Evolutionary conservation across 2,888 invertebrate species (phyloP), one percentile per base, ranked within the genome.

Genomic region (Stenotaenia linearis): DNA sequence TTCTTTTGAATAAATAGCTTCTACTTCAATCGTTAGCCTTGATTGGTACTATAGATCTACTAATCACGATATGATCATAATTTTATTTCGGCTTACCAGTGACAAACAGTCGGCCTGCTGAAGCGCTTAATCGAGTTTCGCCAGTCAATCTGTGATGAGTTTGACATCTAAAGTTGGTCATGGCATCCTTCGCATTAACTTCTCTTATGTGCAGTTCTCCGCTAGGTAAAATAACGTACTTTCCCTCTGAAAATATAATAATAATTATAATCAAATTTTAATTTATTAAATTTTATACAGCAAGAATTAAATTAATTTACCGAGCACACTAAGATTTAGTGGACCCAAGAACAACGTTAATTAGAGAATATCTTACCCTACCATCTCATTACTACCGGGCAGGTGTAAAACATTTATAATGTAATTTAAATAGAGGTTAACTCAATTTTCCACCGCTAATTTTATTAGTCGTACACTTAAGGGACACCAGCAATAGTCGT

Each of bases 151-250:
- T 91, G 86, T 96, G 96, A 87, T 95, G 95, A 80, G 96, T 96
- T 84, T 96, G 91, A 87, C 96, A 96, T 88, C 96, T 95, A 86
- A 96, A 96, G 81, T 94, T 93, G 88, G 95, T 95, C 88, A 94
- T 95, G 82, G 95, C 95, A 87, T 97, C 97, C 87, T 95, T 95
- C 82, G 95, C 95, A 87, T 94, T 94, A 81, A 97, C 96, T 89
- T 96, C 95, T 85, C 95, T 92, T 84, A 97, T 96, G 87, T 97
- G 97, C 82, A 97, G 90, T 88, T 97, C 97, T 82, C 97, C 97
- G 85, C 96, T 95, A 83, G 96, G 95, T 81, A 97, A 89, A 74
- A 97, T 96, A 87, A 97, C 91, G 86, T 96, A 96, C 90, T 97
- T 96, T 84, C 95, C 96, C 88, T 96, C 97, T 97, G n/a, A n/a